Conservation (phyloP, 2,797 vertebrate species). For the Potorous gilbertii region DNA sequence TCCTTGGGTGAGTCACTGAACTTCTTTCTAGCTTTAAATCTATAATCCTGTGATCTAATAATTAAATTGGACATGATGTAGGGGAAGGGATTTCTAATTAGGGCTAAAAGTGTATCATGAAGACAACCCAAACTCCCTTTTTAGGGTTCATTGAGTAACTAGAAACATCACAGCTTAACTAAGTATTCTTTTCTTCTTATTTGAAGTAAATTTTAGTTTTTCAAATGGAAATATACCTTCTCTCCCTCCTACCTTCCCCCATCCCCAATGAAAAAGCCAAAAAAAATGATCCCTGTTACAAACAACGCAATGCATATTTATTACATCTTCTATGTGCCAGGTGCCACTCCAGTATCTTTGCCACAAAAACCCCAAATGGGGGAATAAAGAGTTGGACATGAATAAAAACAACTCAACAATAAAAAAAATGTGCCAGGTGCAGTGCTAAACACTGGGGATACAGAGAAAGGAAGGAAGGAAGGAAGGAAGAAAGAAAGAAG, state of each 20-base stretch:
- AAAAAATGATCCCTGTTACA: not conserved
- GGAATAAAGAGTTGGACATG: not conserved
- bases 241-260: not conserved
- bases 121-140: constrained; percentile 14
- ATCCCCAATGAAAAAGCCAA: not conserved
- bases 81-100: not conserved
- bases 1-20: not conserved
- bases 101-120: not conserved
- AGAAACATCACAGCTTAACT: constrained; percentile 26
- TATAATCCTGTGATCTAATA: constrained; percentile 1
- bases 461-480: too few relatives aligned
- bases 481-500: too few relatives aligned
- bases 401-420: not conserved
- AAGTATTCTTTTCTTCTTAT: not conserved
- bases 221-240: not conserved
- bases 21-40: not conserved
- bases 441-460: too few relatives aligned
- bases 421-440: too few relatives aligned
- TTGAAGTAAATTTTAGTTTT: not conserved
- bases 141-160: constrained; percentile 16
- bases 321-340: not conserved
- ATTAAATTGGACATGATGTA: not conserved
- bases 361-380: not conserved
- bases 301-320: not conserved
- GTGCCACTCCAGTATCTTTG: not conserved